Conservation (phyloP, 1,140 invertebrate genomes). For the Pomacea maculata region DNA sequence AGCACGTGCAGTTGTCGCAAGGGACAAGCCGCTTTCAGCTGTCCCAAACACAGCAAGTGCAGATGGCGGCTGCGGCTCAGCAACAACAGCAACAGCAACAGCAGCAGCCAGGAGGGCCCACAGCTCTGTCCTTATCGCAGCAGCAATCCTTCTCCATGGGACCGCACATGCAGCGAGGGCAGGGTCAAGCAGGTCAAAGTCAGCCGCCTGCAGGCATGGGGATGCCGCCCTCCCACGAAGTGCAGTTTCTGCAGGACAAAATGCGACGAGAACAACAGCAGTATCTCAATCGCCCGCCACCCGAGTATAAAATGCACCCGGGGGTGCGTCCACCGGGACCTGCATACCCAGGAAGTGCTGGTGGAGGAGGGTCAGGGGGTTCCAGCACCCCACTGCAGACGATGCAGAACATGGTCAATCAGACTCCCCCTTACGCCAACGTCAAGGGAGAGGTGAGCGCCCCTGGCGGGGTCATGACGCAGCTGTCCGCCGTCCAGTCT, state of each 20-base stretch:
- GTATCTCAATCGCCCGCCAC: conserved; percentile 56
- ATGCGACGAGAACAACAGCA: conserved; percentile 42
- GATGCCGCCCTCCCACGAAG: conserved; percentile 37
- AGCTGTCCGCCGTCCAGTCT: conserved; percentile 49
- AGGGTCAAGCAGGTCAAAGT: conserved; percentile 26
- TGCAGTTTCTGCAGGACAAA: conserved; percentile 49
- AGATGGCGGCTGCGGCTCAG: conserved; percentile 70
- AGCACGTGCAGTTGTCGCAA: conserved; percentile 54
- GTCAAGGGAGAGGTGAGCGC: conserved; percentile 41
- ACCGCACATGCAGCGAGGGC: conserved; percentile 42
- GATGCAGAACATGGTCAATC: conserved; percentile 65
- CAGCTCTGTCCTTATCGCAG: conserved; percentile 78
- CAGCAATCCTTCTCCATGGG: conserved; percentile 71
- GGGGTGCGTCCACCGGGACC: conserved; percentile 28
- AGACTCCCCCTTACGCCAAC: conserved; percentile 53
- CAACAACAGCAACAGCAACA: conserved; percentile 66
- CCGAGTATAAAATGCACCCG: conserved; percentile 59
- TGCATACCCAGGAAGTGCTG: conserved; percentile 28
- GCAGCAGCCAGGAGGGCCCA: conserved; percentile 31
- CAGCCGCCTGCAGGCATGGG: conserved; percentile 13
- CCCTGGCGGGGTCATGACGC: conserved; percentile 34
- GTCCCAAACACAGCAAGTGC: conserved; percentile 78
- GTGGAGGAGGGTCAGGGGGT: conserved; percentile 24
- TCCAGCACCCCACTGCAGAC: conserved; percentile 58
- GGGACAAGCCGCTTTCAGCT: conserved; percentile 58